Conservation (phyloP, 2,797 vertebrate species). For the Sciaenops ocellatus region DNA sequence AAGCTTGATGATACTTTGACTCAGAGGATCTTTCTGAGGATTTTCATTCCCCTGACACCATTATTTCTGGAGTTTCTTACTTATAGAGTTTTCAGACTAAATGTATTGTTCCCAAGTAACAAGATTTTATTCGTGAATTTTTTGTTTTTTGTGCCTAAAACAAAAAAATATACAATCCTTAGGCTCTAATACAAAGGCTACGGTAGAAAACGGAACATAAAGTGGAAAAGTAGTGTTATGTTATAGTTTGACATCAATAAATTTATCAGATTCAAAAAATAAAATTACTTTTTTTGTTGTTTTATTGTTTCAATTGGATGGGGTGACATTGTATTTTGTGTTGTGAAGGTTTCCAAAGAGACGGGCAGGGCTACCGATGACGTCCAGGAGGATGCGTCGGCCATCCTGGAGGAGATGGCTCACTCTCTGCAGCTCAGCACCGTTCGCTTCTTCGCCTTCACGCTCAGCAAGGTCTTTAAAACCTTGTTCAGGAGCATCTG, state of each 20-base stretch:
- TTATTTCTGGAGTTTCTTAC: too few relatives aligned
- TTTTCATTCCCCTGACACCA: too few relatives aligned
- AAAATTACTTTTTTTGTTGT: background rate
- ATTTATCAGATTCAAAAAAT: background rate
- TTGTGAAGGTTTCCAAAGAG: constrained; percentile 88
- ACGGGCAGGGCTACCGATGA: constrained; percentile 84
- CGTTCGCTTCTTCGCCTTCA: constrained; percentile 93
- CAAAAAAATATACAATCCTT: too few relatives aligned
- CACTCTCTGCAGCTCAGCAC: constrained; percentile 91
- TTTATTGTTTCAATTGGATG: background rate
- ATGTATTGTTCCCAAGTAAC: too few relatives aligned
- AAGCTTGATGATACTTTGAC: too few relatives aligned
- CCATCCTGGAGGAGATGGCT: constrained; percentile 97
- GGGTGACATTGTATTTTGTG: background rate
- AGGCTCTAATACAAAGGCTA: too few relatives aligned
- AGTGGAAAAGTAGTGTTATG: too few relatives aligned
- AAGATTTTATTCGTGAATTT: too few relatives aligned
- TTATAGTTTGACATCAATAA: too few relatives aligned
- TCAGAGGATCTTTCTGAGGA: too few relatives aligned
- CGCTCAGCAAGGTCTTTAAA: constrained; percentile 94
- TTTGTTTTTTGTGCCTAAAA: too few relatives aligned
- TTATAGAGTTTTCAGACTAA: too few relatives aligned
- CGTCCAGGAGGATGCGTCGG: constrained; percentile 87
- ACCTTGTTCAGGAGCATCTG: constrained; percentile 91
- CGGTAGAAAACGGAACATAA: background rate